These are phyloP conservation scores for Sinocyclocheilus anophthalmus DNA, from an alignment of 2,113 vertebrate species.

Conservation along the genomic window DNA sequence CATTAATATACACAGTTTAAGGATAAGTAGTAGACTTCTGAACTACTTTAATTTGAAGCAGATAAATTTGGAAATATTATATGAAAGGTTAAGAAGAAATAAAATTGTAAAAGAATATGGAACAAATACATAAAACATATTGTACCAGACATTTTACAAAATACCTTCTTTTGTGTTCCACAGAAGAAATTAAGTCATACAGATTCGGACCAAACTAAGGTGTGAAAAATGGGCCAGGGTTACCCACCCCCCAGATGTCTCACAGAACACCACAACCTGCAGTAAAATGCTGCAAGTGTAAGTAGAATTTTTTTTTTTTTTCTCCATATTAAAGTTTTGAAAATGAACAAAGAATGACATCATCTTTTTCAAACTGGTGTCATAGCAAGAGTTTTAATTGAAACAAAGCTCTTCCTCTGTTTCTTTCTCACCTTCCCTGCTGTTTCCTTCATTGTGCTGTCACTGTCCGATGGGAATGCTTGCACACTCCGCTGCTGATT, in stretches of 20 bases:
- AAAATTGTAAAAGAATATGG: too few species aligned
- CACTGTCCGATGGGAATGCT: slow-evolving; percentile 3
- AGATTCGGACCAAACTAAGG: background rate
- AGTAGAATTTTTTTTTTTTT: background rate
- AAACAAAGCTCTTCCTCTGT: slow-evolving; percentile 32
- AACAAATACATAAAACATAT: too few species aligned
- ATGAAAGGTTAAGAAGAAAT: too few species aligned
- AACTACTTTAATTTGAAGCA: too few species aligned
- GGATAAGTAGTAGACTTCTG: too few species aligned
- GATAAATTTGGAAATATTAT: too few species aligned
- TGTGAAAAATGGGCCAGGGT: too few species aligned
- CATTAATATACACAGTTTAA: too few species aligned
- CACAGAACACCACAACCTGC: too few species aligned
- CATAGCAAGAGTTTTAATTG: slow-evolving; percentile 52
- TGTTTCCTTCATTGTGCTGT: slow-evolving; percentile 35
- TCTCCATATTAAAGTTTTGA: background rate
- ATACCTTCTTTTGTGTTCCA: background rate
- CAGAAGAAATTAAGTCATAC: background rate
- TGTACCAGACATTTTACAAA: background rate
- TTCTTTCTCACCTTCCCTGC: slow-evolving; percentile 58
- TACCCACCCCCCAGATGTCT: too few species aligned
- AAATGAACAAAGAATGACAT: slow-evolving; percentile 22
- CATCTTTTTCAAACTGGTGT: slow-evolving; percentile 35
- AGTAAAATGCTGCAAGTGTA: too few species aligned
- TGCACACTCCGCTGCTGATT: background rate